Base-by-base conservation (phyloP, 2,888 invertebrate species). In the Eupithecia insigniata region DNA sequence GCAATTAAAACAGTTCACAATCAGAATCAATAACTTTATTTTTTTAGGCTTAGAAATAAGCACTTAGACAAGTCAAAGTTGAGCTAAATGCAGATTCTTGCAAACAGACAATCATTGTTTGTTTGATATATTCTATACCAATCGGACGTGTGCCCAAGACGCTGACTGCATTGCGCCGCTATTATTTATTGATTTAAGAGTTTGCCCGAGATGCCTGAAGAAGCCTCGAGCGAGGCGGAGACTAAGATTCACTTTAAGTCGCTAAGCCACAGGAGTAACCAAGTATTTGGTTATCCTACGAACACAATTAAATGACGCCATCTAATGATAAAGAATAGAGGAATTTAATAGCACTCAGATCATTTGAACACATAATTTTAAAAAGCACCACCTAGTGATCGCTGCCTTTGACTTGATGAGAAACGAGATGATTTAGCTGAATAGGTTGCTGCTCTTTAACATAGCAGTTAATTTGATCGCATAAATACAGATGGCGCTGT, bases 401-500 rank as follows among this genome's bases (percentile, higher is more conserved):
- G 6, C 26, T n/a, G 36, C 7, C 12, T 36, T 39, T 55, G n/a
- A 66, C 68, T 60, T 60, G 18, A 12, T 51, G 51, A 22, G 14
- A 43, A 32, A 32, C 66, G 16, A 30, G n/a, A 66, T 18, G 22
- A 51, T 66, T 51, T 16, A 7, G 14, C 34, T 36, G 22, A 26
- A 0, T 8, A 26, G 16, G 55, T 12, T 60, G 30, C 8, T 16
- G 4, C 8, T 18, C 18, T 30, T 22, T 34, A 18, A 28, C 51
- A 58, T 22, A 39, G 46, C 46, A 30, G 7, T 32, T 69, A 67
- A 28, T 62, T 28, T 43, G 10, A n/a, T 22, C 28, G 28, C 43
- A 18, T 55, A 26, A 28, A 43, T 22, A 71, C 12, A 74, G 74
- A 71, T 71, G 74, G 74, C 69, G 36, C 64, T 64, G 18, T 60